phyloP scores from a whole-genome alignment of 2,113 vertebrate species.

The Triplophysa rosa region DNA sequence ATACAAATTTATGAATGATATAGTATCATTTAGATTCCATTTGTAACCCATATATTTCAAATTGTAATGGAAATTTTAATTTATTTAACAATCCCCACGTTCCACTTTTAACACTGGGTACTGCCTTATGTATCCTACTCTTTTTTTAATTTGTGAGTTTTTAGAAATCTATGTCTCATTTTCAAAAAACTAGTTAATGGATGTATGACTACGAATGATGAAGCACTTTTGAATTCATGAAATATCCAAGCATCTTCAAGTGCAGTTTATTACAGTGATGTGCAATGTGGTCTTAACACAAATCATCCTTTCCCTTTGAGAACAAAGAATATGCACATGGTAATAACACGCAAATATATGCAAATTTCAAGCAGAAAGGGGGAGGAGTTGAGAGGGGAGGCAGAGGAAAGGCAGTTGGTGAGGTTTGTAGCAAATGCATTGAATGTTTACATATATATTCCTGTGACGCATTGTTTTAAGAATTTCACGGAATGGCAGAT shows the following conservation, averaged over 20 bases:
- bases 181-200: conserved; percentile 19
- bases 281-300: conserved; percentile 58
- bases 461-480: conserved; percentile 47
- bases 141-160: conserved; percentile 38
- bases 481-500: conserved; percentile 36
- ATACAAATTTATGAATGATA: conserved; percentile 41
- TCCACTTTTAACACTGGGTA: conserved; percentile 56
- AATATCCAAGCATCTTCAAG: conserved; percentile 62
- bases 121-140: conserved; percentile 43
- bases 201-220: conserved; percentile 63
- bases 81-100: conserved; percentile 43
- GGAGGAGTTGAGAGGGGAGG: conserved; percentile 58
- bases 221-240: conserved; percentile 52
- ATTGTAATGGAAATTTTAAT: conserved; percentile 54
- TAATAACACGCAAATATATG: conserved; percentile 85
- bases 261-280: conserved; percentile 47
- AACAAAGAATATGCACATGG: conserved; percentile 85
- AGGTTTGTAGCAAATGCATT: conserved; percentile 44
- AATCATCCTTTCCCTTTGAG: conserved; percentile 76
- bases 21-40: conserved; percentile 63
- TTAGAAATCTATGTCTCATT: background rate
- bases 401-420: conserved; percentile 4
- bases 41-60: conserved; percentile 51
- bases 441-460: conserved; percentile 59
- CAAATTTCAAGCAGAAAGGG: conserved; percentile 81